A percentile compares a stretch with the other conserved stretches of the same genome.
These are phyloP conservation scores for Rhamnusium bicolor DNA, from an alignment of 2,888 invertebrate genomes.

Conservation along the genomic window DNA sequence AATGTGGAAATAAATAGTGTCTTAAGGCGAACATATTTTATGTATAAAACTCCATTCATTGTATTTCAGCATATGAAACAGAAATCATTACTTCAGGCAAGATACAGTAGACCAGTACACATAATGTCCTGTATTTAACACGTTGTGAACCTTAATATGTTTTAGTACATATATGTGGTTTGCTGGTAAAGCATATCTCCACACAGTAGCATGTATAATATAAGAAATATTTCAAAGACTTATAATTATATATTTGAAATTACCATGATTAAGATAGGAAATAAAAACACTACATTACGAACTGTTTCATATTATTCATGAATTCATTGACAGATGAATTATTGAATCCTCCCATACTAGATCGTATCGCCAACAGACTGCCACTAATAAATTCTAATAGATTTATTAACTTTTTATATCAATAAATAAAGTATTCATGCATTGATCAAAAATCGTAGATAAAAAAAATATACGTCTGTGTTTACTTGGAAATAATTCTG, in stretches of 20 bases:
- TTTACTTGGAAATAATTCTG: not conserved
- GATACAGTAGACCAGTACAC: constrained; percentile 46
- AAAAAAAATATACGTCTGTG: not conserved
- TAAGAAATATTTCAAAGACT: constrained; percentile 67
- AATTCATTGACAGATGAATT: constrained; percentile 60
- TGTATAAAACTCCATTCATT: constrained; percentile 53
- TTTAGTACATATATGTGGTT: constrained; percentile 39
- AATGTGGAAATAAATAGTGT: constrained; percentile 54
- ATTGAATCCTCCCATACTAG: constrained; percentile 51
- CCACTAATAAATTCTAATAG: constrained; percentile 58
- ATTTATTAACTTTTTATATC: constrained; percentile 55
- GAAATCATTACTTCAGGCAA: constrained; percentile 49
- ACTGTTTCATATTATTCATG: constrained; percentile 59
- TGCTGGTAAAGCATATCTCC: constrained; percentile 57
- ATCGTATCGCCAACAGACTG: constrained; percentile 46
- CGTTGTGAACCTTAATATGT: constrained; percentile 1
- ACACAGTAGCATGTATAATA: constrained; percentile 71
- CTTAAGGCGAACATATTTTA: constrained; percentile 53
- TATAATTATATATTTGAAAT: constrained; percentile 71
- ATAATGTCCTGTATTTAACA: not conserved
- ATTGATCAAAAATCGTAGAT: not conserved
- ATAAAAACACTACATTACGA: constrained; percentile 54
- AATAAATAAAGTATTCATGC: constrained; percentile 42
- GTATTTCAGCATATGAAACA: constrained; percentile 52
- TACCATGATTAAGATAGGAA: constrained; percentile 69